A percentile compares a stretch with the other conserved stretches of the same genome.
These are phyloP conservation scores for Cyclophora albipunctata DNA, from an alignment of 2,888 invertebrate genomes.

Conservation along the genomic window DNA sequence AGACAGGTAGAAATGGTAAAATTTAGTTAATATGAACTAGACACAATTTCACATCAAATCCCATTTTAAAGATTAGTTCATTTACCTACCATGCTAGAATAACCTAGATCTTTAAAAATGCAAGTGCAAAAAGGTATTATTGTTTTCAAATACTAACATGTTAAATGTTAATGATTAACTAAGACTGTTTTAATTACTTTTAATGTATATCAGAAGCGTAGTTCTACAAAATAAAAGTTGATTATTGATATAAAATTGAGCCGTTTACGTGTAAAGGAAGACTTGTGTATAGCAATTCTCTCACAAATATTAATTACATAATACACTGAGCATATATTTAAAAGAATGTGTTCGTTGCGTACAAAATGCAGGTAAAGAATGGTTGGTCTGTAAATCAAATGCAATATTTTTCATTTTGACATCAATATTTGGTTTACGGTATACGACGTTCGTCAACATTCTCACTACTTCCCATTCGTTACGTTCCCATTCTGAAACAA, in stretches of 20 bases:
- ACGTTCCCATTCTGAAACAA: conserved; percentile 54
- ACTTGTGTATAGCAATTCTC: conserved; percentile 11
- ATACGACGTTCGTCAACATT: conserved; percentile 4
- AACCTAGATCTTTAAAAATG: too few relatives aligned
- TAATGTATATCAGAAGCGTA: too few relatives aligned
- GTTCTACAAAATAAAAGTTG: neutral
- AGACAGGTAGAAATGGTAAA: too few relatives aligned
- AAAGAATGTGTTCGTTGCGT: neutral
- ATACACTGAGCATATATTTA: conserved; percentile 13
- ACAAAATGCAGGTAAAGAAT: neutral
- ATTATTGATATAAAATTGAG: conserved; percentile 12
- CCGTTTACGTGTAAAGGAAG: conserved; percentile 17
- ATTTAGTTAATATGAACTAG: too few relatives aligned
- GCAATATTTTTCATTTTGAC: conserved; percentile 4
- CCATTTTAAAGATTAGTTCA: too few relatives aligned
- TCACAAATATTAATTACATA: conserved; percentile 10
- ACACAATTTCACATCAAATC: too few relatives aligned
- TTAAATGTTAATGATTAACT: too few relatives aligned
- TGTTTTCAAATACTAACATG: too few relatives aligned
- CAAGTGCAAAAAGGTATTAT: too few relatives aligned
- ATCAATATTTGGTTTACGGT: neutral
- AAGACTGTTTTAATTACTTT: too few relatives aligned
- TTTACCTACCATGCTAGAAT: too few relatives aligned
- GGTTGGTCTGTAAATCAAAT: conserved; percentile 4
- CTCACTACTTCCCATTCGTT: conserved; percentile 56